Base-by-base conservation (phyloP, 2,113 vertebrate genomes). In the Platycercus adscitus region DNA sequence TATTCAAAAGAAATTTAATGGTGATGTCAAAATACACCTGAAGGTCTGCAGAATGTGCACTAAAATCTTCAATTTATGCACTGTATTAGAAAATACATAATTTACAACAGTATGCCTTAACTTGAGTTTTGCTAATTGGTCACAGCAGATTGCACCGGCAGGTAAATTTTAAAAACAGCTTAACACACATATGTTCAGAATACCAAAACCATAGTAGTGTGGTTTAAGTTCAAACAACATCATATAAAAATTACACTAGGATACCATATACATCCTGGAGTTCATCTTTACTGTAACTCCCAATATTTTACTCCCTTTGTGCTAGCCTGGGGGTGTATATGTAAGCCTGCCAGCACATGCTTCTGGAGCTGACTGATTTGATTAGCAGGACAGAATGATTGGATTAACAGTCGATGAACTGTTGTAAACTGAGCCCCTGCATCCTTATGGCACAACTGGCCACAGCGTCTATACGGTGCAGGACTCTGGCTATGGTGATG, bases 341-440 rank as follows among this genome's bases (percentile, higher is more conserved):
- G 1, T 24, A 39, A 76, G 35, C 35, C 77, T 46, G 72, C 65
- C 0, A 0, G 81, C 78, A 75, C 92, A 50, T 39, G 76, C 52
- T 85, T 70, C 69, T 0, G 2, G 77, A 93, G 82, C 86, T 88
- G 94, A 72, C 82, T 72, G 86, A 93, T 92, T 81, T 90, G 68
- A 94, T 95, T 93, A 96, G 81, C 90, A 88, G 75, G 58, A 72
- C 81, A 78, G 91, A 91, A 86, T 77, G 95, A 94, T 44, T 77
- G 82, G 86, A 97, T 93, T 97, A 97, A n/a, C 88, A 90, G 94
- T 6, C 5, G 2, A 83, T 70, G 88, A 83, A 80, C 46, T 73
- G 82, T 15, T 80, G 82, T 88, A 91, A 94, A 56, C 79, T 33
- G 76, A 95, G 92, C 79, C 7, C 21, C 75, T 53, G 68, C 82